A percentile compares a stretch with the other conserved stretches of the same genome.
phyloP scores from a whole-genome alignment of 1,140 invertebrate species.

The Melanaphis sacchari region DNA sequence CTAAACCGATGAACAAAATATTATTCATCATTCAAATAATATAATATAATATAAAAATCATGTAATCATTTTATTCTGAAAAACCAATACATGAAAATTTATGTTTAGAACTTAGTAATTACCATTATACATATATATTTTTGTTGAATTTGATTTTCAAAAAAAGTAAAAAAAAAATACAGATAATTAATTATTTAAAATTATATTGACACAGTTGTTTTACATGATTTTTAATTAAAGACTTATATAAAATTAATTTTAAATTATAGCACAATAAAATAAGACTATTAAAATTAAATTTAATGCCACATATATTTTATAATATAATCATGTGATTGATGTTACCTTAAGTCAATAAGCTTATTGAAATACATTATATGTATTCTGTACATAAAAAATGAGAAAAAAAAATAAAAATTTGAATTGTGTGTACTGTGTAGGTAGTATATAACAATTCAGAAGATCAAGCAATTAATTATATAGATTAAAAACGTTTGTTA shows the following conservation, averaged over 20 bases:
- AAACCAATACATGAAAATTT: too few species aligned
- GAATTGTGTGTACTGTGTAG: not conserved
- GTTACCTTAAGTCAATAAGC: not conserved
- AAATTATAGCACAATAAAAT: too few species aligned
- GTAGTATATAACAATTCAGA: not conserved
- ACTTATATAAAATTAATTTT: too few species aligned
- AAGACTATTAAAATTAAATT: not conserved
- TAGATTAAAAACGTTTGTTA: slow-evolving; percentile 33
- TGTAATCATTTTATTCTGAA: too few species aligned
- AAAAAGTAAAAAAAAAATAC: not conserved
- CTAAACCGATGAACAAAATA: too few species aligned
- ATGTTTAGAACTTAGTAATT: not conserved
- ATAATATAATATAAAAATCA: too few species aligned
- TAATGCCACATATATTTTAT: not conserved
- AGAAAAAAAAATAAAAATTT: not conserved
- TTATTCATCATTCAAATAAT: too few species aligned
- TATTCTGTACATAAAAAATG: not conserved
- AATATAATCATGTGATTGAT: not conserved
- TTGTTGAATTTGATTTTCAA: not conserved
- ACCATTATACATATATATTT: not conserved
- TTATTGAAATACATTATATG: not conserved
- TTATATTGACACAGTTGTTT: not conserved
- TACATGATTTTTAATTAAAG: not conserved
- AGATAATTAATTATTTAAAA: not conserved
- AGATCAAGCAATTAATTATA: not conserved